Conservation (phyloP, 1,140 invertebrate genomes). For the Caenorhabditis briggsae region DNA sequence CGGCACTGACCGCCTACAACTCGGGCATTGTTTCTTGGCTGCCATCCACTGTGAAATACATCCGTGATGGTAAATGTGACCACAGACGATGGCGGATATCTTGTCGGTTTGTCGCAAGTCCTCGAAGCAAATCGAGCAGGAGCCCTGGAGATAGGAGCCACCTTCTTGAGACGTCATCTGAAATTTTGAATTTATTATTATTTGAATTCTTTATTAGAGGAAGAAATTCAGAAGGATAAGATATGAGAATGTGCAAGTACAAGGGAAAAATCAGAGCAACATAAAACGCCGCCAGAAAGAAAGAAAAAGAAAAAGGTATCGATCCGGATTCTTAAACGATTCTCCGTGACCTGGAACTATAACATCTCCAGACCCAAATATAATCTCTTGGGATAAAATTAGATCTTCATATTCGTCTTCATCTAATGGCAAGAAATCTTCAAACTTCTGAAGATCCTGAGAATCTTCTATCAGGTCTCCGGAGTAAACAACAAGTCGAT, state of each 20-base stretch:
- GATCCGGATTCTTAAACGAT: neutral
- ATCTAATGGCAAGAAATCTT: neutral
- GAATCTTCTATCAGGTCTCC: slow-evolving; percentile 35
- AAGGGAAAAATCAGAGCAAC: neutral
- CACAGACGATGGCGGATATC: slow-evolving; percentile 17
- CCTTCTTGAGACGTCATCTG: neutral
- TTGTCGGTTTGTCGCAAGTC: slow-evolving; percentile 13
- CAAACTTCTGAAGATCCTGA: slow-evolving; percentile 16
- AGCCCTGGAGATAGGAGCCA: neutral
- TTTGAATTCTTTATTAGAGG: no score
- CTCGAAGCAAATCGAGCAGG: slow-evolving; percentile 27
- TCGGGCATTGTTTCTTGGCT: neutral
- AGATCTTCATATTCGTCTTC: neutral
- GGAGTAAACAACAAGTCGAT: neutral
- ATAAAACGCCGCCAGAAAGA: slow-evolving; percentile 18
- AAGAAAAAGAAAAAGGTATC: neutral
- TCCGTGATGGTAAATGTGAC: slow-evolving; percentile 14
- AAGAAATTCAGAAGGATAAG: no score
- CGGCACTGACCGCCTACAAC: slow-evolving; percentile 7
- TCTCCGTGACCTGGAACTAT: slow-evolving; percentile 9
- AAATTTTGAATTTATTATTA: neutral
- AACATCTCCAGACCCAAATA: slow-evolving; percentile 4
- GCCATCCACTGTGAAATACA: slow-evolving; percentile 40
- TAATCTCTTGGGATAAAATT: slow-evolving; percentile 7
- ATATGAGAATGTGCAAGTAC: no score